Conservation (phyloP, 2,797 vertebrate species). For the Orientallactaga sibirica region DNA sequence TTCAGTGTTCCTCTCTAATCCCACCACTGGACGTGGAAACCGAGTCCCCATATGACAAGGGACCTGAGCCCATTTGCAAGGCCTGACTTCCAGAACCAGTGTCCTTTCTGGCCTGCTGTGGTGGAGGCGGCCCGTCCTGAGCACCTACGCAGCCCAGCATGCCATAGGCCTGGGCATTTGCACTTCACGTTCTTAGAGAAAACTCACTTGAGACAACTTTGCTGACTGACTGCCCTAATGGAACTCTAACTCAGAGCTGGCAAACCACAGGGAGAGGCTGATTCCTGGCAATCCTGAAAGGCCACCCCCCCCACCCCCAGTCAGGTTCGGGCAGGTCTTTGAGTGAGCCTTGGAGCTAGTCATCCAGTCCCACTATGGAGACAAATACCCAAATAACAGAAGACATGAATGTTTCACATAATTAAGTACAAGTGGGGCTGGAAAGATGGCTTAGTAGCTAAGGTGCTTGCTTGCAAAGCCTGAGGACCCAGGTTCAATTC, state of each 20-base stretch:
- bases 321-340: constrained; percentile 59
- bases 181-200: constrained; percentile 69
- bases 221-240: constrained; percentile 71
- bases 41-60: background rate
- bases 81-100: background rate
- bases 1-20: background rate
- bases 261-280: constrained; percentile 45
- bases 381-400: background rate
- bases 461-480: no score
- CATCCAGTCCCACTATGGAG: background rate
- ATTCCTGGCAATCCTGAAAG: constrained; percentile 50
- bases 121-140: background rate
- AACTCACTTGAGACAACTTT: constrained; percentile 53
- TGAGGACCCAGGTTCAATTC: no score
- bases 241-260: constrained; percentile 56
- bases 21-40: background rate
- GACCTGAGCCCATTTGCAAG: no score
- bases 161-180: background rate
- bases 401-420: background rate
- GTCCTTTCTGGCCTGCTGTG: background rate
- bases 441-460: no score
- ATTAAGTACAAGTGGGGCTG: background rate
- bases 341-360: background rate
- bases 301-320: no score
- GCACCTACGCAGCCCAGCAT: fast-evolving